Evolutionary conservation across 2,797 vertebrate genomes (phyloP).

Genomic region (Sternotherus odoratus): DNA sequence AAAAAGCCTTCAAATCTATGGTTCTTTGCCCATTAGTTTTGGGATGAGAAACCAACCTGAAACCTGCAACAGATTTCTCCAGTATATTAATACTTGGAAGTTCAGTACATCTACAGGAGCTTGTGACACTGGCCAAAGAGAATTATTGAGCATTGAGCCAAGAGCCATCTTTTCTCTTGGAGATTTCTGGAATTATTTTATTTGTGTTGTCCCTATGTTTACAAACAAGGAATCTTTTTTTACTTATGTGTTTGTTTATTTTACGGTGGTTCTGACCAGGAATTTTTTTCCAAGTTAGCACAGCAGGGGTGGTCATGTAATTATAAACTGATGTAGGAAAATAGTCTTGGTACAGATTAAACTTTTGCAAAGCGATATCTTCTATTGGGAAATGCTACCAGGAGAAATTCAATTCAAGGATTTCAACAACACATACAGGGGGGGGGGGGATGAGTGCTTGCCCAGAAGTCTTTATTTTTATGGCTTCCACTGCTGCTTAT

Average conservation of each 20-base stretch:
- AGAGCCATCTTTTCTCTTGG: background rate
- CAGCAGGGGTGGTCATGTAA: background rate
- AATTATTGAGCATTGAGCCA: background rate
- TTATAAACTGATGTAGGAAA: background rate
- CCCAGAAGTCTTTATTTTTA: too few species aligned
- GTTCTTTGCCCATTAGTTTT: background rate
- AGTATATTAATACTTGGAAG: background rate
- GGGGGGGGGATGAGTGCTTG: too few species aligned
- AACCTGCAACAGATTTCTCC: background rate
- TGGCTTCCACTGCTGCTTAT: too few species aligned
- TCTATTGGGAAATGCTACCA: background rate
- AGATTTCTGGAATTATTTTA: background rate
- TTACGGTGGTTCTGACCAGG: background rate
- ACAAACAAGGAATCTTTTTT: background rate
- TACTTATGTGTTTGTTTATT: background rate
- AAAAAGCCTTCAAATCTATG: conserved; percentile 11
- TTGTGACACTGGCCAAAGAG: background rate
- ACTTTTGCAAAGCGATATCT: background rate
- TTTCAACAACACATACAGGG: background rate
- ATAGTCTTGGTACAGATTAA: background rate
- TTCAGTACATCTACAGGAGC: background rate
- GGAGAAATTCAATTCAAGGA: background rate
- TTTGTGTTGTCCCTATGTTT: background rate
- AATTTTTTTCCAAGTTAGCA: background rate
- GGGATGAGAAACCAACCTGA: background rate